Conservation (phyloP, 2,113 vertebrate genomes). For the Spermophilus dauricus region DNA sequence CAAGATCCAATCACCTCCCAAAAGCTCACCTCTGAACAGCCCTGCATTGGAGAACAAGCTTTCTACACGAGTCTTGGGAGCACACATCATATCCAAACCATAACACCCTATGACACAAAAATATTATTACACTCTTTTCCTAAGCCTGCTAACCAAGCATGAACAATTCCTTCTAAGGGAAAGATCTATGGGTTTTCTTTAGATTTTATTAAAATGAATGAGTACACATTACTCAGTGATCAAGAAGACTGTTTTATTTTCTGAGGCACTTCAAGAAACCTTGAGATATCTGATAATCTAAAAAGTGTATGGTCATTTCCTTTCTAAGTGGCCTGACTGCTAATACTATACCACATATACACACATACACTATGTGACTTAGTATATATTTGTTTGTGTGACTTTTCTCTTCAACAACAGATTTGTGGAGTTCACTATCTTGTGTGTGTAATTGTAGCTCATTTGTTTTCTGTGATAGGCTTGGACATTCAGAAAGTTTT, state of each 20-base stretch:
- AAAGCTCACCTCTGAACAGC: no score
- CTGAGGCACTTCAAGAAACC: conserved; percentile 2
- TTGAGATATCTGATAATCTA: not conserved
- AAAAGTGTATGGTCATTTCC: not conserved
- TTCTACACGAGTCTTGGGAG: no score
- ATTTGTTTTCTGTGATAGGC: not conserved
- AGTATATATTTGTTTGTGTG: not conserved
- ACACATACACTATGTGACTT: not conserved
- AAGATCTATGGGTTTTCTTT: not conserved
- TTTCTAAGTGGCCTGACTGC: not conserved
- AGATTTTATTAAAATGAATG: conserved; percentile 22
- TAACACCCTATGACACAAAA: not conserved
- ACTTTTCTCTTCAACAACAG: not conserved
- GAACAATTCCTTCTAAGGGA: not conserved
- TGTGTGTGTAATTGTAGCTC: not conserved
- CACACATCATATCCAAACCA: no score
- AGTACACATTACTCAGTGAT: not conserved
- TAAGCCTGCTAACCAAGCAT: not conserved
- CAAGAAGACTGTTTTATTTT: not conserved
- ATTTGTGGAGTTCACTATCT: not conserved
- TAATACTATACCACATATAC: not conserved
- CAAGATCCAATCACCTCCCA: no score
- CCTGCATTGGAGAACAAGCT: no score
- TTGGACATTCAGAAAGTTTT: not conserved
- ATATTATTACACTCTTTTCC: not conserved